These are phyloP conservation scores for Antheraea yamamai DNA, from an alignment of 2,888 invertebrate genomes.

Conservation along the genomic window DNA sequence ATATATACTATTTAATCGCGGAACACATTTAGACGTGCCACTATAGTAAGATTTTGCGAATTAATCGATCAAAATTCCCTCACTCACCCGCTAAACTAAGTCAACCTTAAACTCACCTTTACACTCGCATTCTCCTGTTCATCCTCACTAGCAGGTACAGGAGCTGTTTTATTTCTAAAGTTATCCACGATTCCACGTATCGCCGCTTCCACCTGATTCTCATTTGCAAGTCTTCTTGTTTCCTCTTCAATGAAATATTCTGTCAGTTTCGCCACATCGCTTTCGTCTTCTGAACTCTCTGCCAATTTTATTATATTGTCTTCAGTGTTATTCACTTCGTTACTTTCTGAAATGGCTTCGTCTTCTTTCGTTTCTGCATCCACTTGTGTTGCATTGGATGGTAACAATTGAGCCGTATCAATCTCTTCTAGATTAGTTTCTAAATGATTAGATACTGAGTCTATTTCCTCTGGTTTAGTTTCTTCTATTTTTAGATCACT, in stretches of 20 bases:
- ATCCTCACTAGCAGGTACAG: conserved; percentile 50
- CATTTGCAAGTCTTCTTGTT: conserved; percentile 29
- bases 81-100: background rate
- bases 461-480: background rate
- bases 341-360: conserved; percentile 11
- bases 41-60: background rate
- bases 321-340: conserved; percentile 33
- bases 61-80: background rate
- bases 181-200: conserved; percentile 68
- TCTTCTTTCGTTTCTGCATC: conserved; percentile 21
- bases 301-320: conserved; percentile 43
- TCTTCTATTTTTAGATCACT: background rate
- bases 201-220: conserved; percentile 49
- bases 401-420: background rate
- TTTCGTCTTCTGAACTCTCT: conserved; percentile 40
- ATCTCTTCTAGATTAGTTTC: conserved; percentile 22
- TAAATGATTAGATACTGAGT: background rate
- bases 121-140: conserved; percentile 64
- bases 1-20: too few relatives aligned
- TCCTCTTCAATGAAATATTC: conserved; percentile 61
- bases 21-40: too few relatives aligned
- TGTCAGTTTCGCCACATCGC: conserved; percentile 48
- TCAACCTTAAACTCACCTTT: conserved; percentile 55
- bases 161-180: conserved; percentile 54
- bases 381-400: conserved; percentile 29